Evolutionary conservation across 2,888 invertebrate species (phyloP).

Genomic region (Limnephilus marmoratus): DNA sequence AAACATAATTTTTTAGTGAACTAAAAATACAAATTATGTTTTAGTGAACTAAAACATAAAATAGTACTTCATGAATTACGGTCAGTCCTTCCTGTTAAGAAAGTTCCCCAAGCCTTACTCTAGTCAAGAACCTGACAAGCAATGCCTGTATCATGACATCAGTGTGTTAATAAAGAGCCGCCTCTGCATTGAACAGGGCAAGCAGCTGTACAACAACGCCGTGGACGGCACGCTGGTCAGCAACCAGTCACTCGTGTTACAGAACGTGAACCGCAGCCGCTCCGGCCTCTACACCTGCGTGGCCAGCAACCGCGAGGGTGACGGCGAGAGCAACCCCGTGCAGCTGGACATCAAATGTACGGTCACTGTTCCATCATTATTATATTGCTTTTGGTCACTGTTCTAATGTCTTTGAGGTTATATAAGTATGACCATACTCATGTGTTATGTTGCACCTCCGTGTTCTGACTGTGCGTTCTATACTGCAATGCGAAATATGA

Average conservation of each 20-base stretch:
- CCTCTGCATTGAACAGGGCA: conserved; percentile 77
- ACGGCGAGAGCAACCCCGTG: conserved; percentile 91
- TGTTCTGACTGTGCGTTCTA: no score
- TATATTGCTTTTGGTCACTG: not conserved
- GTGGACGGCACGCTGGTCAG: conserved; percentile 90
- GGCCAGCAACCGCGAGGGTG: conserved; percentile 92
- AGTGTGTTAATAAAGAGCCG: no score
- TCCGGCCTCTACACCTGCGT: conserved; percentile 92
- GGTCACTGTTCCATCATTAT: conserved; percentile 69
- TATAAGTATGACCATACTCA: not conserved
- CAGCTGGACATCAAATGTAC: conserved; percentile 92
- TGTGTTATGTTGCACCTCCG: no score
- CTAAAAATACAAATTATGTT: no score
- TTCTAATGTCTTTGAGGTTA: not conserved
- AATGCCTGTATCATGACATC: no score
- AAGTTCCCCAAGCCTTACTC: no score
- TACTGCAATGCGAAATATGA: no score
- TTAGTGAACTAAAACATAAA: no score
- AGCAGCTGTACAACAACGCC: conserved; percentile 87
- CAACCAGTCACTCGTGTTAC: conserved; percentile 93
- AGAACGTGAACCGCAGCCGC: conserved; percentile 85
- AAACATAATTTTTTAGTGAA: no score
- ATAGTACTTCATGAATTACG: no score
- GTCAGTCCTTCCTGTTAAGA: no score
- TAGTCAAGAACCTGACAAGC: no score